A percentile compares a stretch with the other conserved stretches of the same genome.
Evolutionary conservation across 2,113 vertebrate species (phyloP).

Genomic region (Pedionomus torquatus): DNA sequence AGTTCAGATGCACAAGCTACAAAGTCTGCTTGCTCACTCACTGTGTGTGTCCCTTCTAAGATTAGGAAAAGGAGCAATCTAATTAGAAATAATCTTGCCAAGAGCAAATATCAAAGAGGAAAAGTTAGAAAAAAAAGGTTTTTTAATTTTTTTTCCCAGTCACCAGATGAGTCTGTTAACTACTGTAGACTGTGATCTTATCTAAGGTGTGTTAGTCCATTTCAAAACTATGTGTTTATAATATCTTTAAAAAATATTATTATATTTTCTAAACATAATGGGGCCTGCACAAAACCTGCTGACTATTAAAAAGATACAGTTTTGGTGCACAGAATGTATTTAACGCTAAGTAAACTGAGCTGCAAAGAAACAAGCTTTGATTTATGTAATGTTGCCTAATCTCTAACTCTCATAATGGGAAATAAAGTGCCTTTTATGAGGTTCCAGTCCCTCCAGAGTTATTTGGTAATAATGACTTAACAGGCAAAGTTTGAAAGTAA

Average conservation of each 20-base stretch:
- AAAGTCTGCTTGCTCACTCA: background rate
- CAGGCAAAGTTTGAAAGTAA: conserved; percentile 59
- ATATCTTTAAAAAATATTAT: background rate
- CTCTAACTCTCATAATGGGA: background rate
- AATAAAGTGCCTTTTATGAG: conserved; percentile 8
- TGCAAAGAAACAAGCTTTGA: background rate
- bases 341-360: background rate
- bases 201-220: conserved; percentile 14
- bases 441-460: conserved; percentile 9
- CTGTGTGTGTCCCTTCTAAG: background rate
- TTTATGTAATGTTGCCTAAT: background rate
- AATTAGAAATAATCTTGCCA: conserved; percentile 51
- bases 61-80: conserved; percentile 35
- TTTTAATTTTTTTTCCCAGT: background rate
- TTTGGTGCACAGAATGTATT: background rate
- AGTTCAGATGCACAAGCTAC: background rate
- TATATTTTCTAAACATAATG: background rate
- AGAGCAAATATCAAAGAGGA: conserved; percentile 13
- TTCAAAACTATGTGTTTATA: background rate
- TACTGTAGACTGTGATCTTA: background rate
- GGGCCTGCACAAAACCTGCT: background rate
- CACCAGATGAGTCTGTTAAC: conserved; percentile 21
- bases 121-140: background rate
- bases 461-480: conserved; percentile 30
- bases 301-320: background rate